Evolutionary conservation across 1,140 invertebrate genomes (phyloP), one percentile per base, ranked within the genome.

Genomic region (Heliconius nattereri): DNA sequence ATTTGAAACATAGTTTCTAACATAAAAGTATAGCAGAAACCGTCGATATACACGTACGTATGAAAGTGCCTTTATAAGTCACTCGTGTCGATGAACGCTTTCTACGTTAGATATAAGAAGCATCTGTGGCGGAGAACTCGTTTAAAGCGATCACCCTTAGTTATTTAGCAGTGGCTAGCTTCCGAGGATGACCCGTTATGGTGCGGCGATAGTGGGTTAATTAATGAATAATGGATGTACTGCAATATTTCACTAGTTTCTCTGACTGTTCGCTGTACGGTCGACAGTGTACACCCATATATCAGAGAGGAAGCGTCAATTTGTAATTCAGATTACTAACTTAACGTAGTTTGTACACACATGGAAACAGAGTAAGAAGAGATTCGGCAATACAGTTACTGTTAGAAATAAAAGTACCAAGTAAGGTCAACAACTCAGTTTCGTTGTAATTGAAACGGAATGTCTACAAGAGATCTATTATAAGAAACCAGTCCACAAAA

Each of bases 191-290:
- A 81, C 81, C 87, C 85, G 87, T 90, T 91, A 91, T 91, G 84
- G 88, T 78, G 78, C 76, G 79, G 82, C 86, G 86, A 87, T 90
- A 88, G 86, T 90, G 80, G 88, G 87, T 90, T 90, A 91, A 91
- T 91, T 89, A 90, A 90, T 91, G 87, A 91, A 91, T 91, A 91
- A 91, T 90, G 85, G 86, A 92, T 91, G 82, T 84, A 86, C 66
- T 84, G 88, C 85, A 88, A 89, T 92, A 92, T 89, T 90, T 91
- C 87, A 90, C 81, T 86, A 81, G 84, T 91, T 90, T 92, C 87
- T 86, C 85, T 81, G 76, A 80, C 81, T 83, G 78, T 78, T 80
- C 74, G 32, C 81, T 81, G 82, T 83, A 78, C 32, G 71, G 78
- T 73, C 20, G 16, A 73, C 57, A 35, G 73, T 80, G 80, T 75